Base-by-base conservation (phyloP, 2,797 vertebrate genomes). In the Sebastes cheni region DNA sequence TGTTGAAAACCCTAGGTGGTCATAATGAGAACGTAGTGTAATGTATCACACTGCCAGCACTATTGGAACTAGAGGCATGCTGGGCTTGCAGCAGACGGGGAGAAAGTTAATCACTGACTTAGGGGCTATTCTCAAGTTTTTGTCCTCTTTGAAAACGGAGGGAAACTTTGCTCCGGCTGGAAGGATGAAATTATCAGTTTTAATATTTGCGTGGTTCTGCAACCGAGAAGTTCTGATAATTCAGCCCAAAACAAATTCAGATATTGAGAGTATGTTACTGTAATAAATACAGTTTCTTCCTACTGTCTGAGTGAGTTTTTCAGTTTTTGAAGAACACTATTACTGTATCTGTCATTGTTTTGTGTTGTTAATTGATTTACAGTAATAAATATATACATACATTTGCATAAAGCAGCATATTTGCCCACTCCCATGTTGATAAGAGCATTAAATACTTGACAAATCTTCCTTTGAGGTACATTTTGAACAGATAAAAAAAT, bases 1-100 rank as follows among this genome's bases (percentile, higher is more conserved):
- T 96, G 95, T 92, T 95, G 87, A 93, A 91, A 89, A 90, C 89
- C 89, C 91, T 79, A 30, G 82, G 91, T 86, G 90, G 79, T 77
- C 79, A 72, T 88, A 86, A 91, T 90, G 88, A 91, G 86, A 88
- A 87, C 23, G 25, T 23, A 50, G 73, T 72, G 84, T 83, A 88
- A 93, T 92, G 87, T 60, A 93, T 90, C 90, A 91, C 87, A 85
- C 90, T 82, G 84, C 86, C 25, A 67, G 86, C 80, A 20, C 88
- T 89, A 59, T 69, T 88, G 86, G 86, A 92, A 81, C 70, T 32
- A 66, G 75, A 81, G 84, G 79, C 88, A 29, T 84, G 90, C 90
- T 89, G 87, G 79, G 83, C 50, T 71, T n/a, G 60, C 58, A 77
- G 87, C 92, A 90, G 85, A 91, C 72, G 64, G 83, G 67, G 58